Base-by-base conservation (phyloP, 2,888 invertebrate species). In the Vesta saturnalis region DNA sequence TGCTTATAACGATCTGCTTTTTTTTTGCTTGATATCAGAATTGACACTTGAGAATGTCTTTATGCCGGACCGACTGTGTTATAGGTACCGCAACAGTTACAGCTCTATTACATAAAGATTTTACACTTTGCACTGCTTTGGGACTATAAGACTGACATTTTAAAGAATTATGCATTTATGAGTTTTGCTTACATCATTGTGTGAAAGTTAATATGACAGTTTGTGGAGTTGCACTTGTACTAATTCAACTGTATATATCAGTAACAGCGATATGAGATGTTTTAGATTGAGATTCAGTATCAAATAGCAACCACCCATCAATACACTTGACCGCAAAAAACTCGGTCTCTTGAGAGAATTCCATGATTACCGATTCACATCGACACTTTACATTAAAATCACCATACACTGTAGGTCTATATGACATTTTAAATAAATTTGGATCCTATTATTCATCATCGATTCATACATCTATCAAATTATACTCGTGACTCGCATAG, bases 31-130 rank as follows among this genome's bases (percentile, higher is more conserved):
- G 60, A 57, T 69, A 73, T 67, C 73, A 64, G 70, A 70, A 66
- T 73, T 74, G 76, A 74, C 72, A 72, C 68, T 70, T 67, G 72
- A 72, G 74, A 76, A 76, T 74, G 74, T 73, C 74, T 74, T 76
- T 74, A 69, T 67, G 67, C 69, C 64, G 70, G 61, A 74, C 76
- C 76, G 76, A 76, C 74, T 70, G 71, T 69, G 71, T 69, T n/a
- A n/a, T n/a, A n/a, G 67, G 72, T 71, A 71, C 70, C 73, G 69
- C 64, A 67, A 52, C 60, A 63, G 39, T 30, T 67, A 69, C 71
- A 68, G 71, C 60, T 59, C 60, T 18, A 64, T 60, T 61, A 71
- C 68, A 30, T 22, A 30, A 49, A 63, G 64, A 15, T 49, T 46
- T 47, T 8, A 30, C 30, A 30, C 10, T 30, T 10, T 30, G n/a